phyloP scores from a whole-genome alignment of 2,797 vertebrate genomes.

The Pachyuromys duprasi region DNA sequence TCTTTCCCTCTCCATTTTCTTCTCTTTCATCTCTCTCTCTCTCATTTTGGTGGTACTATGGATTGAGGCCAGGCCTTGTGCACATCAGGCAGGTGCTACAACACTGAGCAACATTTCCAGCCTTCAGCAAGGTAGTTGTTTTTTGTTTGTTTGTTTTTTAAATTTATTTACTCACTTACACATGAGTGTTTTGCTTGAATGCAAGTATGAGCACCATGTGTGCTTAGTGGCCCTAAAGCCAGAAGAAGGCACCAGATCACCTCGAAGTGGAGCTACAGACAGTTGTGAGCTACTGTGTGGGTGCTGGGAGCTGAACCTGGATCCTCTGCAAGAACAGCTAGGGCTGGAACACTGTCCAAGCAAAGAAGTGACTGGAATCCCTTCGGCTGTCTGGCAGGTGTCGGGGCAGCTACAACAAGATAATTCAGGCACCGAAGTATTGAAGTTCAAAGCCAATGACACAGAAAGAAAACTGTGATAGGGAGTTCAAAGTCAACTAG shows the following conservation, averaged over 20 bases:
- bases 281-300: too few relatives aligned
- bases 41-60: not conserved
- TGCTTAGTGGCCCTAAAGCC: not conserved
- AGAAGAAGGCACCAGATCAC: not conserved
- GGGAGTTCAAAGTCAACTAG: conserved; percentile 55
- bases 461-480: conserved; percentile 54
- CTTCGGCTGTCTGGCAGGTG: not conserved
- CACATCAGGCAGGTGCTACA: not conserved
- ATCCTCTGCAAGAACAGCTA: too few relatives aligned
- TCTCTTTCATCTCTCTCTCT: not conserved
- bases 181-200: not conserved
- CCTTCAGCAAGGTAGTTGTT: not conserved
- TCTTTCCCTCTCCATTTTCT: too few relatives aligned
- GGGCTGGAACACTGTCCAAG: not conserved
- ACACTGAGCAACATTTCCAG: not conserved
- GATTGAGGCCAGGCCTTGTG: not conserved
- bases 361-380: not conserved
- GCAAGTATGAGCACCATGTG: not conserved
- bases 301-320: not conserved
- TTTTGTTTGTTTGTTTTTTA: not conserved
- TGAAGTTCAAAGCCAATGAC: conserved; percentile 59
- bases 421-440: not conserved
- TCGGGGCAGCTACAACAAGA: not conserved
- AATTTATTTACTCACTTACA: not conserved
- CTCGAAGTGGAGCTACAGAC: not conserved